Conservation (phyloP, 1,140 invertebrate genomes). For the Physella acuta region DNA sequence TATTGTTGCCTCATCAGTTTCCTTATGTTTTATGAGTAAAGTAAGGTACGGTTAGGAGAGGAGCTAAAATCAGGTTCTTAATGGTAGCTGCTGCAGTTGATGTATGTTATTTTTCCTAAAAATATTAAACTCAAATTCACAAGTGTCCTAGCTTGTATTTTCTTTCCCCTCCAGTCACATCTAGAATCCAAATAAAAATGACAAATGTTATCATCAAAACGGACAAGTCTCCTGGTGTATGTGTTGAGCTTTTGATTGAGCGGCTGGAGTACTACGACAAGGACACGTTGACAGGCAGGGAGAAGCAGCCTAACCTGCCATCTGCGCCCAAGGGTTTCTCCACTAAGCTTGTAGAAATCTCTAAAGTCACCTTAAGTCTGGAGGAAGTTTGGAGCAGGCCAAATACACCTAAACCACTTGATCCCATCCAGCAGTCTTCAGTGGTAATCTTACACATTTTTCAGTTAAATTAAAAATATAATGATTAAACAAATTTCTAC, state of each 20-base stretch:
- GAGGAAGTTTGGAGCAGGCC: conserved; percentile 5
- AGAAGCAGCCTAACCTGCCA: conserved; percentile 2
- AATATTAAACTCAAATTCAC: too few relatives aligned
- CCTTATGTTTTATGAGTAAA: too few relatives aligned
- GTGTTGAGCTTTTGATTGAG: conserved; percentile 8
- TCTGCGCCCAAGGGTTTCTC: conserved; percentile 5
- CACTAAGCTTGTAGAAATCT: conserved; percentile 14
- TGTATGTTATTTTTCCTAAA: too few relatives aligned
- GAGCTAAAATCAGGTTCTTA: too few relatives aligned
- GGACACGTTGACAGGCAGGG: conserved; percentile 4
- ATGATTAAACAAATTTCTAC: too few relatives aligned
- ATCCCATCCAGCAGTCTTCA: conserved; percentile 15
- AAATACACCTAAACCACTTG: conserved; percentile 11
- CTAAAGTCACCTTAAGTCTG: conserved; percentile 7
- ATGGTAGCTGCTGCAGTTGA: too few relatives aligned
- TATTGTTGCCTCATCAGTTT: too few relatives aligned
- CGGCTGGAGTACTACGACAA: conserved; percentile 19
- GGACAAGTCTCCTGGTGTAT: conserved; percentile 15
- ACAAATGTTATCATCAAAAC: conserved; percentile 11
- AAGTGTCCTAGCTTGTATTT: too few relatives aligned
- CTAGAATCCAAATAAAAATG: conserved; percentile 14
- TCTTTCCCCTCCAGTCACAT: conserved; percentile 15
- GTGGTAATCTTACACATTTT: conserved; percentile 11
- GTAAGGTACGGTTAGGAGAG: too few relatives aligned
- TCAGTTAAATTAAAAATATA: too few relatives aligned